phyloP scores from a whole-genome alignment of 2,113 vertebrate genomes.

The Syrmaticus mikado region DNA sequence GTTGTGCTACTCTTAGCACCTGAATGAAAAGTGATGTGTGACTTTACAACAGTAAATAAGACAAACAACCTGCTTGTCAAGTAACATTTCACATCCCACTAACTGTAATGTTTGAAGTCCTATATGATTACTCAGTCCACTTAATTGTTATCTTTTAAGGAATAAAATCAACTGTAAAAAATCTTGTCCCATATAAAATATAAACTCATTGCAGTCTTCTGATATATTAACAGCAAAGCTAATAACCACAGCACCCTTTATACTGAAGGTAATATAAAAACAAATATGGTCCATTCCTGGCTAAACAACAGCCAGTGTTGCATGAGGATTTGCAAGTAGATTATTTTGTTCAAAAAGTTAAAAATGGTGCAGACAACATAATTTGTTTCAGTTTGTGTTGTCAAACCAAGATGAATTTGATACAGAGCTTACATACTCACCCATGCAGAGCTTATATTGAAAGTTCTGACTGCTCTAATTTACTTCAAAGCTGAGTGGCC shows the following conservation, averaged over 20 bases:
- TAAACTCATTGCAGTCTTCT: background rate
- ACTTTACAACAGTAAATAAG: background rate
- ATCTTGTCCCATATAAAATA: background rate
- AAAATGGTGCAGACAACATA: background rate
- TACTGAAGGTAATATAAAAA: background rate
- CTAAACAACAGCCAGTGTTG: accelerated
- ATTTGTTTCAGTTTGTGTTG: background rate
- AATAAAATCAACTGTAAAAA: background rate
- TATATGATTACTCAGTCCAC: background rate
- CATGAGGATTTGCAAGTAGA: background rate
- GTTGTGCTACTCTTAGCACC: background rate
- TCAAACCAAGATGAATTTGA: background rate
- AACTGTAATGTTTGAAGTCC: background rate
- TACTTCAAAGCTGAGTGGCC: background rate
- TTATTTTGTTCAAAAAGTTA: background rate
- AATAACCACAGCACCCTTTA: background rate
- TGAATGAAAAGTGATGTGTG: background rate
- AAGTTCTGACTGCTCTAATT: background rate
- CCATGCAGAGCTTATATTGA: background rate
- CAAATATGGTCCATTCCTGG: background rate
- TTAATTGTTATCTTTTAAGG: background rate
- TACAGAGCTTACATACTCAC: background rate
- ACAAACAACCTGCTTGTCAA: background rate
- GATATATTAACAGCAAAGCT: background rate
- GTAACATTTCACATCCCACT: background rate